Evolutionary conservation across 1,140 invertebrate genomes (phyloP).

Genomic region (Drosophila tani): DNA sequence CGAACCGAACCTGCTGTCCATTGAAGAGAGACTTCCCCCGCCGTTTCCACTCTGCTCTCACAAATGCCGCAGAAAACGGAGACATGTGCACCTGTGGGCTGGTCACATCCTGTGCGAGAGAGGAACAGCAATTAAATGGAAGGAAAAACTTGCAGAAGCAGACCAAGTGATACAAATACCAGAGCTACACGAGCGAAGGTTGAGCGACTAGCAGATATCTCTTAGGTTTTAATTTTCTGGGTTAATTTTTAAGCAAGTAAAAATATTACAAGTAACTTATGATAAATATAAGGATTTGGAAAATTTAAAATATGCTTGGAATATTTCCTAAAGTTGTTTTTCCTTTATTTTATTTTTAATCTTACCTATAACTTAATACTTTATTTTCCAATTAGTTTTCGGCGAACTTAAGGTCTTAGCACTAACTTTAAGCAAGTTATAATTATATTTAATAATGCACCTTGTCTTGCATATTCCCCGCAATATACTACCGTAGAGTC

Average conservation of each 20-base stretch:
- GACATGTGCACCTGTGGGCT: slow-evolving; percentile 71
- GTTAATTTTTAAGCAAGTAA: no score
- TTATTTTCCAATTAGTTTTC: no score
- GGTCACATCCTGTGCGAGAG: slow-evolving; percentile 65
- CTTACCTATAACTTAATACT: no score
- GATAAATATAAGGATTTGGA: no score
- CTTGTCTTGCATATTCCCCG: neutral
- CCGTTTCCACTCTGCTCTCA: neutral
- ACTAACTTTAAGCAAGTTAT: no score
- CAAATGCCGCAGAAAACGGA: slow-evolving; percentile 25
- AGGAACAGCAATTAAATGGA: slow-evolving; percentile 42
- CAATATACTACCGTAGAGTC: slow-evolving; percentile 3
- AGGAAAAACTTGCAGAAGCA: slow-evolving; percentile 19
- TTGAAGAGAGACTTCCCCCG: slow-evolving; percentile 36
- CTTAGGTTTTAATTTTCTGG: neutral
- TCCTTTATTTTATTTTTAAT: no score
- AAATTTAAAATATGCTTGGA: no score
- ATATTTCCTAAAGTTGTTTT: no score
- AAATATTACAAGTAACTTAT: no score
- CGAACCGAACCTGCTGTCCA: slow-evolving; percentile 37
- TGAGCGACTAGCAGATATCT: slow-evolving; percentile 10
- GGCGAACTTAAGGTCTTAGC: no score
- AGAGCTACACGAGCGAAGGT: no score
- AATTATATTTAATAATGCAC: no score
- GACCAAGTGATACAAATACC: slow-evolving; percentile 11